A percentile compares a stretch with the other conserved stretches of the same genome.
Conservation (phyloP, 2,888 invertebrate species). For the Catocala nupta region DNA sequence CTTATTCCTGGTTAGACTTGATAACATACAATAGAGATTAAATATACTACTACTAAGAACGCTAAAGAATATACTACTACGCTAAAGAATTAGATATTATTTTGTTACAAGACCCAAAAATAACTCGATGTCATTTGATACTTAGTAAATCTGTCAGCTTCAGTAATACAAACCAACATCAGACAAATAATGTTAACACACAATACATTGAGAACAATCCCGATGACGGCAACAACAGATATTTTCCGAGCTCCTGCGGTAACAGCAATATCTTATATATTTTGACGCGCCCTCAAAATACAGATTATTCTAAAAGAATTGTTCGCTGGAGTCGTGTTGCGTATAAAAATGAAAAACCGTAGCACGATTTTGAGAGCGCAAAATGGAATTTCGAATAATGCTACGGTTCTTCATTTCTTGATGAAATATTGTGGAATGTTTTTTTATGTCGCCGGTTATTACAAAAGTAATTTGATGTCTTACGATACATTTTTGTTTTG, state of each 20-base stretch:
- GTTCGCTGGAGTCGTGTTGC: constrained; percentile 40
- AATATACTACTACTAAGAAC: too few relatives aligned
- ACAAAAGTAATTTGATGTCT: constrained; percentile 44
- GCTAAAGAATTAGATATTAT: too few relatives aligned
- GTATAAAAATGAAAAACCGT: constrained; percentile 48
- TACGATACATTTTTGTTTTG: constrained; percentile 21
- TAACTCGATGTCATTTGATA: too few relatives aligned
- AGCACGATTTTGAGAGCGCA: constrained; percentile 43
- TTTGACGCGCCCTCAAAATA: constrained; percentile 56
- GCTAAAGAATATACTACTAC: too few relatives aligned
- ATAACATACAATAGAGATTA: too few relatives aligned
- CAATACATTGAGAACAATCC: constrained; percentile 55
- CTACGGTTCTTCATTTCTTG: constrained; percentile 45
- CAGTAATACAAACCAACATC: background rate
- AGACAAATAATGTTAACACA: constrained; percentile 37
- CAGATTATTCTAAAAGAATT: constrained; percentile 57
- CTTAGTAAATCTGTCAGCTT: background rate
- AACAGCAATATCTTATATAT: constrained; percentile 58
- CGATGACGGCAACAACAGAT: constrained; percentile 57
- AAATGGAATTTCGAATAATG: constrained; percentile 50
- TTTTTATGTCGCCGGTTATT: constrained; percentile 45
- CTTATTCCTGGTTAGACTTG: too few relatives aligned
- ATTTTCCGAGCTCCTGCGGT: constrained; percentile 52
- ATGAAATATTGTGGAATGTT: constrained; percentile 46
- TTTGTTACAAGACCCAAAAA: too few relatives aligned